phyloP scores from a whole-genome alignment of 2,888 invertebrate genomes.

The Eupeodes luniger region DNA sequence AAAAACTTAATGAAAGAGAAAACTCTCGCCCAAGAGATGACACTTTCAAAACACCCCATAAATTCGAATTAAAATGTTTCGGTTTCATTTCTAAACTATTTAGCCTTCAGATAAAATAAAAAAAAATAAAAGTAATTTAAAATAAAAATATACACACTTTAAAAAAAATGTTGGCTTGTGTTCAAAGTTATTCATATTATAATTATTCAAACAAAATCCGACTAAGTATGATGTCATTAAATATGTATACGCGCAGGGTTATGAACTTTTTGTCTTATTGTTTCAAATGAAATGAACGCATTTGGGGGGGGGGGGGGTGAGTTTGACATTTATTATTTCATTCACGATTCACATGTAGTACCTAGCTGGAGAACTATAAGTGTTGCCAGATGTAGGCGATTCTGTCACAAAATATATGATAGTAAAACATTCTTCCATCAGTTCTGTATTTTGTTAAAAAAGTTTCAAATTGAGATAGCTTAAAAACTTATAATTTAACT shows the following conservation, averaged over 20 bases:
- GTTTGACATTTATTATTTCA: constrained; percentile 70
- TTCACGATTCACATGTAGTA: constrained; percentile 39
- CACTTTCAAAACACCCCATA: constrained; percentile 19
- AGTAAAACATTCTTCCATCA: too few relatives aligned
- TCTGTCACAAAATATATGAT: too few relatives aligned
- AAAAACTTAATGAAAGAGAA: not conserved
- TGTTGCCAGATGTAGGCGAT: not conserved
- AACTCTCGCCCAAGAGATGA: not conserved
- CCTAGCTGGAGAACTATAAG: not conserved
- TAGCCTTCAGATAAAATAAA: constrained; percentile 33
- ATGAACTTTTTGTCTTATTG: constrained; percentile 69
- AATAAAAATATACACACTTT: not conserved
- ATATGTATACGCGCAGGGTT: constrained; percentile 64
- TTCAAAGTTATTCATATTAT: constrained; percentile 56
- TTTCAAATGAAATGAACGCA: constrained; percentile 35
- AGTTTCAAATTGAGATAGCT: too few relatives aligned
- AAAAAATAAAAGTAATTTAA: not conserved
- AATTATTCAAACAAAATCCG: constrained; percentile 45
- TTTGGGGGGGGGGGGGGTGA: constrained; percentile 10
- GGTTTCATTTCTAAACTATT: constrained; percentile 49
- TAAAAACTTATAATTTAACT: too few relatives aligned
- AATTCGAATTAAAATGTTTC: constrained; percentile 4
- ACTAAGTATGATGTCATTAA: constrained; percentile 66
- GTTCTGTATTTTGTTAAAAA: too few relatives aligned
- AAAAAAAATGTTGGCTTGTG: constrained; percentile 56